Evolutionary conservation across 2,113 vertebrate species (phyloP).

Genomic region (Mirza zaza): DNA sequence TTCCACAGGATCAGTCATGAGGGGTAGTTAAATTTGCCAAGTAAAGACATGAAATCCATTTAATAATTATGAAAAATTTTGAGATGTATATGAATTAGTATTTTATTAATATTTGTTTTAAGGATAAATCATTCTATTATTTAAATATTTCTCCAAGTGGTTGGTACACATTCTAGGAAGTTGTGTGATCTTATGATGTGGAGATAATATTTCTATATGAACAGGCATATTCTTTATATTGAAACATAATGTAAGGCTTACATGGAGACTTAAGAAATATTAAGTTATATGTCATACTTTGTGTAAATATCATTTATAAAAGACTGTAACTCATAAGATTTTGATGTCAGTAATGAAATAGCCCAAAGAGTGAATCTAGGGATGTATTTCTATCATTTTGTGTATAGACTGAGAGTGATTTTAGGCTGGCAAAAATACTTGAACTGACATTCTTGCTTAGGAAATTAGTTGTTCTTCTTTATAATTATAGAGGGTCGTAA

Average conservation of each 20-base stretch:
- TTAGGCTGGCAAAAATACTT: not conserved
- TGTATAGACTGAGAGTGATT: not conserved
- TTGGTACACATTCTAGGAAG: not conserved
- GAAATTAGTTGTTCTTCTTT: not conserved
- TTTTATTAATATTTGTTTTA: not conserved
- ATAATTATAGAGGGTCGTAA: not conserved
- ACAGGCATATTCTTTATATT: not conserved
- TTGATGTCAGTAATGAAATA: not conserved
- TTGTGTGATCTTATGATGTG: not conserved
- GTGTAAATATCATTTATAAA: not conserved
- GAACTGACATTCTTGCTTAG: not conserved
- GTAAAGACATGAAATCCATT: not conserved
- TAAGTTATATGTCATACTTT: not conserved
- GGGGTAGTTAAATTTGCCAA: not conserved
- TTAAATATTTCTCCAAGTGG: not conserved
- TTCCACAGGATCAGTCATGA: not conserved
- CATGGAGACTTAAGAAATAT: not conserved
- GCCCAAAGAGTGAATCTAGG: not conserved
- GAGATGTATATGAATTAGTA: not conserved
- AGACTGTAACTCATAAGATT: not conserved
- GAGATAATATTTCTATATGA: not conserved
- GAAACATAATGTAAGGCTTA: not conserved
- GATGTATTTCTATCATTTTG: not conserved
- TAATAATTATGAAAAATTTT: not conserved
- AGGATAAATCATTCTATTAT: not conserved